phyloP scores from a whole-genome alignment of 2,113 vertebrate species.

The Saguinus imperator region DNA sequence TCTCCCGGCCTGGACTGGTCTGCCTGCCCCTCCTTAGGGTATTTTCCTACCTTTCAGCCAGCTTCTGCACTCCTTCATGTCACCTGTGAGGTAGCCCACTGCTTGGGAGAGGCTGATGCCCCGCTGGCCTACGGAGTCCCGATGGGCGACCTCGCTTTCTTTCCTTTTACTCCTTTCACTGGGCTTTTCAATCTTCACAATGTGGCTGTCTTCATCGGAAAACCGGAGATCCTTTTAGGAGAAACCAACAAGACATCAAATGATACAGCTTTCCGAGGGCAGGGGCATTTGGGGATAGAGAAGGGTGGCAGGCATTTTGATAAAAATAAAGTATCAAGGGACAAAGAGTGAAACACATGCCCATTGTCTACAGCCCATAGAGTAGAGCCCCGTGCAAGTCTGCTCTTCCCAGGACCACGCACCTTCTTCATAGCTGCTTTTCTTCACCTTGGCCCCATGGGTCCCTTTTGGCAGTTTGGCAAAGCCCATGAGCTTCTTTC shows the following conservation, averaged over 20 bases:
- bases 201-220: slow-evolving; percentile 62
- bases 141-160: not conserved
- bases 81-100: slow-evolving; percentile 71
- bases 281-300: not conserved
- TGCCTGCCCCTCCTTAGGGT: not conserved
- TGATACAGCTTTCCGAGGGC: not conserved
- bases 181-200: slow-evolving; percentile 75
- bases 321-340: not conserved
- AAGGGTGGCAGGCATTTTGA: not conserved
- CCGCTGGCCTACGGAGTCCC: not conserved
- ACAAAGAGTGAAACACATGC: not conserved
- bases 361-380: not conserved
- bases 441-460: not conserved
- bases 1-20: not conserved
- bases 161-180: slow-evolving; percentile 43
- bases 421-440: not conserved
- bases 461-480: not conserved
- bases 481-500: not conserved
- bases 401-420: not conserved
- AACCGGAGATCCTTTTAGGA: slow-evolving; percentile 68
- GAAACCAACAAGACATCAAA: not conserved
- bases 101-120: slow-evolving; percentile 59
- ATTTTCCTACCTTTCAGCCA: slow-evolving; percentile 76
- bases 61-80: slow-evolving; percentile 74
- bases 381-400: rapidly evolving